Base-by-base conservation (phyloP, 2,888 invertebrate genomes). In the Drosophila falleni region DNA sequence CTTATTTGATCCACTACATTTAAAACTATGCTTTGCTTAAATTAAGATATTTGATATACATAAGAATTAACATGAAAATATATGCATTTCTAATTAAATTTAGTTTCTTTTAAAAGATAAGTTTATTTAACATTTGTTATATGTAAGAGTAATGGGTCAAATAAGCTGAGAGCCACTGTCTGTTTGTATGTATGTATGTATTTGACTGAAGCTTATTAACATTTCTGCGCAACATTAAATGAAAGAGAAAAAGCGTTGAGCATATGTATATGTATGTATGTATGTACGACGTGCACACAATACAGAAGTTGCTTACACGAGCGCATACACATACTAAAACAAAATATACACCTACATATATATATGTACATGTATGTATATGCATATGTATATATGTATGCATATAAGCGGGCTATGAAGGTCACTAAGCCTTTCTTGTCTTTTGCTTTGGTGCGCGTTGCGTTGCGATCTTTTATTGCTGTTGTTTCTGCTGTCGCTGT, bases 341-440 rank as follows among this genome's bases (percentile, higher is more conserved):
- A 54, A 11, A 31, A 10, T 9, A 31, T 10, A 31, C 8, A 9
- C 6, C 1, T 31, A 31, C 10, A 31, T 31, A 10, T 9, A 31
- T 10, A 31, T 10, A 9, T 10, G 9, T 31, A 31, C 31, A 51
- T 19, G 13, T 41, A 26, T 56, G 37, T 16, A 29, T 54, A 33
- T 53, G 19, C 8, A 53, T 44, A 55, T 13, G 16, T 49, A 26
- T 8, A 41, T 70, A 67, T 55, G 41, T 55, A 72, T 56, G 46
- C 62, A 72, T 75, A 80, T 81, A 87, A 83, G 84, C 81, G 72
- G 71, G 80, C 81, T 78, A 86, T 85, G 84, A 85, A 85, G 84
- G 84, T 85, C 84, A 85, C 84, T 85, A 87, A 85, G 84, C 85
- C 84, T 85, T 85, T 85, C 84, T 87, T 85, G 84, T 86, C 81